Conservation (phyloP, 37 sponge, comb jelly and placozoan genomes). For the Axinella damicornis region DNA sequence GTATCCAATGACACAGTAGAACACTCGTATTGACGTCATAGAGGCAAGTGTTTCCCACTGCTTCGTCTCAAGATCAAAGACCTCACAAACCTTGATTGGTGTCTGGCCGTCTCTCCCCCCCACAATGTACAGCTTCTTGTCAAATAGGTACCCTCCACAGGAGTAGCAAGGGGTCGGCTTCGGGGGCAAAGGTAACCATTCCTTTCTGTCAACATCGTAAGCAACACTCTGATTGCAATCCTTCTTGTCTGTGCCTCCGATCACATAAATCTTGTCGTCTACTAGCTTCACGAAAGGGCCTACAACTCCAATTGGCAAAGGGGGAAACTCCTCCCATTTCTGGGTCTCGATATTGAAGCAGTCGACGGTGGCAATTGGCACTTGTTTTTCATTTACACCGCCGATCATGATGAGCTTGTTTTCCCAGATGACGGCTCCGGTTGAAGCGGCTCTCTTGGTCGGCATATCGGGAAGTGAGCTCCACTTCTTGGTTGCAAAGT, state of each 20-base stretch:
- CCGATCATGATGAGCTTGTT: slow-evolving; percentile 70
- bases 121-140: slow-evolving; percentile 68
- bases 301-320: slow-evolving; percentile 67
- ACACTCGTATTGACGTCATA: slow-evolving; percentile 46
- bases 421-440: slow-evolving; percentile 45
- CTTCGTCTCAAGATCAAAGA: slow-evolving; percentile 72
- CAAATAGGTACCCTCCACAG: slow-evolving; percentile 51
- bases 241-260: slow-evolving; percentile 70
- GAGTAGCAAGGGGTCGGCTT: slow-evolving; percentile 64
- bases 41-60: slow-evolving; percentile 76
- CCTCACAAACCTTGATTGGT: slow-evolving; percentile 54
- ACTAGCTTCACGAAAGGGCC: slow-evolving; percentile 64
- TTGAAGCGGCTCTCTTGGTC: slow-evolving; percentile 41
- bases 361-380: slow-evolving; percentile 68
- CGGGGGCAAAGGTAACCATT: slow-evolving; percentile 59
- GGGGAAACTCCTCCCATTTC: slow-evolving; percentile 69
- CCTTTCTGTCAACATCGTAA: slow-evolving; percentile 58
- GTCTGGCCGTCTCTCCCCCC: slow-evolving; percentile 60
- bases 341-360: slow-evolving; percentile 49
- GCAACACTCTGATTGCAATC: slow-evolving; percentile 59
- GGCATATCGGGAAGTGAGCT: slow-evolving; percentile 63
- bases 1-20: slow-evolving; percentile 66
- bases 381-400: slow-evolving; percentile 71
- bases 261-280: slow-evolving; percentile 63
- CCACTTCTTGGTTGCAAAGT: slow-evolving; percentile 69